These are phyloP conservation scores for Eilema griseolum DNA, from an alignment of 2,888 invertebrate genomes.

Conservation along the genomic window DNA sequence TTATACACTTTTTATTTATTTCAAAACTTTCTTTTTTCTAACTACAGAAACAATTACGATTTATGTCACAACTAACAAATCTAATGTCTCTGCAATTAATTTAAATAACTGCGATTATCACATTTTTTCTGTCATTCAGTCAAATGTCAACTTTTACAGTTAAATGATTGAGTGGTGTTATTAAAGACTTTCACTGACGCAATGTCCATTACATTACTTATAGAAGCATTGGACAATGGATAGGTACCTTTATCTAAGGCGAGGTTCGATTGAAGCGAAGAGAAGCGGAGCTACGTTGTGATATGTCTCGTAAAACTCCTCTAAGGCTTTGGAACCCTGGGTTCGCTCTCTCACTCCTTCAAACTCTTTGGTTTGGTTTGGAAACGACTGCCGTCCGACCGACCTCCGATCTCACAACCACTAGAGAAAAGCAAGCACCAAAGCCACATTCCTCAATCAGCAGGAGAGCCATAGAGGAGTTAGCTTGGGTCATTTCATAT, in stretches of 20 bases:
- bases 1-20: not conserved
- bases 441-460: too few relatives aligned
- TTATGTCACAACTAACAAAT: constrained; percentile 12
- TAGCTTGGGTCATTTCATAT: too few relatives aligned
- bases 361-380: too few relatives aligned
- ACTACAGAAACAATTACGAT: constrained; percentile 9
- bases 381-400: too few relatives aligned
- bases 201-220: constrained; percentile 25
- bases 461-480: too few relatives aligned
- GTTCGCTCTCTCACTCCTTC: too few relatives aligned
- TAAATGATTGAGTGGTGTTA: constrained; percentile 41
- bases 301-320: too few relatives aligned
- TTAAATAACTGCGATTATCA: constrained; percentile 15
- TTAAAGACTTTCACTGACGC: constrained; percentile 49
- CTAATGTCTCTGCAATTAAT: constrained; percentile 17
- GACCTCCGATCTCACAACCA: too few relatives aligned
- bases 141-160: constrained; percentile 33
- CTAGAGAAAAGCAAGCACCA: too few relatives aligned
- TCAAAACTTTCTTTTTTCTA: not conserved
- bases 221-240: constrained; percentile 5
- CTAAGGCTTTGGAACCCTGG: too few relatives aligned
- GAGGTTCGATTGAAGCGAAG: not conserved
- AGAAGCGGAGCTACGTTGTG: not conserved
- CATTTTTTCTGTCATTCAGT: constrained; percentile 12
- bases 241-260: not conserved